These are phyloP conservation scores for Leptopilina myrica DNA, from an alignment of 2,888 invertebrate genomes.

Conservation along the genomic window DNA sequence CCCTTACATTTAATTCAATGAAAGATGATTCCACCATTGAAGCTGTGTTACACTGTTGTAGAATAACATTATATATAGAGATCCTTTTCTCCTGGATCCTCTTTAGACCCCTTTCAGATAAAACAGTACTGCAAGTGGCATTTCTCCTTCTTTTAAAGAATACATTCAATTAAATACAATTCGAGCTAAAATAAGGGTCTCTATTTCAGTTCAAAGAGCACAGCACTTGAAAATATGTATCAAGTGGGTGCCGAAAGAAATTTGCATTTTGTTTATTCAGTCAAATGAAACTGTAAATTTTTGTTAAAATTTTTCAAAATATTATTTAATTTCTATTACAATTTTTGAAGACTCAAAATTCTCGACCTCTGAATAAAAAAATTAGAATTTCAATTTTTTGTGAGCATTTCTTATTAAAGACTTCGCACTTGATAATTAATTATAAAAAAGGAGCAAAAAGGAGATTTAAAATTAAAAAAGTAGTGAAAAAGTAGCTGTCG, in stretches of 20 bases:
- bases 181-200: conserved; percentile 45
- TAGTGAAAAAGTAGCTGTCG: no score
- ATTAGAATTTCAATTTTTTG: no score
- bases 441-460: no score
- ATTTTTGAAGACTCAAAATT: no score
- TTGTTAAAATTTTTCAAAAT: no score
- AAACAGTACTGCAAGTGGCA: conserved; percentile 54
- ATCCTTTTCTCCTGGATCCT: conserved; percentile 36
- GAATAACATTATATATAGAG: conserved; percentile 15
- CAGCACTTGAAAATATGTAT: not conserved
- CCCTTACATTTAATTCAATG: conserved; percentile 10
- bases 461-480: no score
- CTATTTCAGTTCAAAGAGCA: conserved; percentile 22
- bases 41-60: conserved; percentile 45
- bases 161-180: conserved; percentile 52
- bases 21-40: conserved; percentile 40
- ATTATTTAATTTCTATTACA: no score
- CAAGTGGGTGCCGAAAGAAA: not conserved
- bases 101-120: conserved; percentile 51
- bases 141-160: conserved; percentile 50
- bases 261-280: conserved; percentile 3
- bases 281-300: no score
- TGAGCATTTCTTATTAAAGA: no score
- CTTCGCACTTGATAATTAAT: no score
- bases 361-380: no score